phyloP scores from a whole-genome alignment of 2,113 vertebrate species.

The Melanostigma gelatinosum region DNA sequence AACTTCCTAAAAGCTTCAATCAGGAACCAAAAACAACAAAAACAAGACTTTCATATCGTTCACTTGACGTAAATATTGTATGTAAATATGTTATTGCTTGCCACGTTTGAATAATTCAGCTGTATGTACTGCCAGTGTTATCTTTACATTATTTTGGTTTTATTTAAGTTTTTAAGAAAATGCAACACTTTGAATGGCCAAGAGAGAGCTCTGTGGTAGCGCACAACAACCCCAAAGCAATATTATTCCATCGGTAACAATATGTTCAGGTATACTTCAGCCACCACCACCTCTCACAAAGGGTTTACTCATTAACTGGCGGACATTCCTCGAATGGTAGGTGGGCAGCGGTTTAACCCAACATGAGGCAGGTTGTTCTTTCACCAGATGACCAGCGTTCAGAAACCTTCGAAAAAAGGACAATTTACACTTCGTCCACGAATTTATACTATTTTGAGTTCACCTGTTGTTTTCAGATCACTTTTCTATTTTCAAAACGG shows the following conservation, averaged over 20 bases:
- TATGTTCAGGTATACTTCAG: not conserved
- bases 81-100: not conserved
- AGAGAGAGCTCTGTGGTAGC: not conserved
- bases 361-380: not conserved
- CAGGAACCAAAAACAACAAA: slow-evolving; percentile 33
- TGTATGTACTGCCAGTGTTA: not conserved
- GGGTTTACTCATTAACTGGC: slow-evolving; percentile 45
- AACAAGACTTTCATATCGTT: slow-evolving; percentile 1
- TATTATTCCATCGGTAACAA: not conserved
- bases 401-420: not conserved
- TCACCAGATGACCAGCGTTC: not conserved
- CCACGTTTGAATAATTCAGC: not conserved
- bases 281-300: not conserved
- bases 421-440: not conserved
- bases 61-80: not conserved
- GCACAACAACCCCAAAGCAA: not conserved
- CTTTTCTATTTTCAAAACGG: not conserved
- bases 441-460: not conserved
- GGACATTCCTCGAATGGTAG: slow-evolving; percentile 26
- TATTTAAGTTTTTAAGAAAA: not conserved
- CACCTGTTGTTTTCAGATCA: not conserved
- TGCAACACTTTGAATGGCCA: not conserved
- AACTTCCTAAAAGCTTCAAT: slow-evolving; percentile 54
- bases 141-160: not conserved
- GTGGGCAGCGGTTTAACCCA: slow-evolving; percentile 6